phyloP scores from a whole-genome alignment of 2,888 invertebrate species.

The Panorpa germanica region DNA sequence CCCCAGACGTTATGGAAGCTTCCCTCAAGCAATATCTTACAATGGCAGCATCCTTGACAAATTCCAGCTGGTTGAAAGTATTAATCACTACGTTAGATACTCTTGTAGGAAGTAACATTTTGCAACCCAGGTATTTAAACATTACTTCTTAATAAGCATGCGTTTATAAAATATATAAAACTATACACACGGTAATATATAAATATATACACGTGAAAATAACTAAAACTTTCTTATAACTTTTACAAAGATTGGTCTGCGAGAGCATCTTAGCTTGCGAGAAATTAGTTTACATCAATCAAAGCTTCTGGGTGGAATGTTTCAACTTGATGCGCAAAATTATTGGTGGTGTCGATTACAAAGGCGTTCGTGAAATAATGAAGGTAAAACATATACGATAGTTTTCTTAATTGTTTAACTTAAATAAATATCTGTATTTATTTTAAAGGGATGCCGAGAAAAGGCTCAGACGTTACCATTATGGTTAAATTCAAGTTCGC shows the following conservation, averaged over 20 bases:
- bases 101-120: slow-evolving; percentile 47
- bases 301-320: slow-evolving; percentile 78
- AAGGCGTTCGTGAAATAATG: slow-evolving; percentile 86
- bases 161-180: slow-evolving; percentile 6
- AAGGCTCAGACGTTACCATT: slow-evolving; percentile 70
- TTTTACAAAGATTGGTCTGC: slow-evolving; percentile 62
- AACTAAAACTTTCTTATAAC: slow-evolving; percentile 3
- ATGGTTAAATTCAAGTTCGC: slow-evolving; percentile 56
- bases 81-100: slow-evolving; percentile 57
- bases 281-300: slow-evolving; percentile 59
- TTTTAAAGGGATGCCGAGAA: slow-evolving; percentile 73
- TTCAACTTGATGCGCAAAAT: slow-evolving; percentile 69
- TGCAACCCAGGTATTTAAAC: slow-evolving; percentile 55
- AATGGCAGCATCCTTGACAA: slow-evolving; percentile 51
- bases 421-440: slow-evolving; percentile 13
- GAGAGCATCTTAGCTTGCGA: slow-evolving; percentile 72
- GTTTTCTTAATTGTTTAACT: slow-evolving; percentile 3
- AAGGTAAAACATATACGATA: slow-evolving; percentile 32
- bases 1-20: slow-evolving; percentile 53
- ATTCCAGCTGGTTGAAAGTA: slow-evolving; percentile 54
- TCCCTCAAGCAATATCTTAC: slow-evolving; percentile 57
- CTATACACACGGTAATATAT: slow-evolving; percentile 1
- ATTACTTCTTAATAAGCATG: not conserved
- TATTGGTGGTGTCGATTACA: slow-evolving; percentile 86
- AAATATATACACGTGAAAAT: not conserved